Evolutionary conservation across 2,797 vertebrate genomes (phyloP).

Genomic region (Falco concolor): DNA sequence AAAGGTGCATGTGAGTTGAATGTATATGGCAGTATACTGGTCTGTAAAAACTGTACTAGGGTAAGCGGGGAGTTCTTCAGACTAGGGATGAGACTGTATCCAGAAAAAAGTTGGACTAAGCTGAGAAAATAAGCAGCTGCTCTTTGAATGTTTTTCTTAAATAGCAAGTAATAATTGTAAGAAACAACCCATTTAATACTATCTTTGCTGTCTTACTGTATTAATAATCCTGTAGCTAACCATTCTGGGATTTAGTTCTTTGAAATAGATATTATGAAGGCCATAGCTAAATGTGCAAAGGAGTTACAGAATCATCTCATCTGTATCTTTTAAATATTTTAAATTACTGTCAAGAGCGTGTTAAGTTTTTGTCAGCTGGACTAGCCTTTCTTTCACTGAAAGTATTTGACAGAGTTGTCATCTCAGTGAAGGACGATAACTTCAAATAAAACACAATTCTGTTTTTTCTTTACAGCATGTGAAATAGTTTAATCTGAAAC

Average conservation of each 20-base stretch:
- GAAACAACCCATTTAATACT: conserved; percentile 25
- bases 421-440: background rate
- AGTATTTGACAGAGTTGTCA: background rate
- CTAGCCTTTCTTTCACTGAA: background rate
- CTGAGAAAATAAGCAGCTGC: background rate
- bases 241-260: background rate
- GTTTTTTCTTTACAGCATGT: background rate
- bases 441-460: background rate
- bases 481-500: background rate
- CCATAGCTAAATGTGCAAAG: background rate
- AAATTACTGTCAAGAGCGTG: background rate
- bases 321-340: background rate
- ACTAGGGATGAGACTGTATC: background rate
- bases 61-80: background rate
- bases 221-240: conserved; percentile 25
- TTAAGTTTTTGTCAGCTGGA: background rate
- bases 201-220: conserved; percentile 55
- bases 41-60: background rate
- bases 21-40: background rate
- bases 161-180: background rate
- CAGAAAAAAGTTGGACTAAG: background rate
- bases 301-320: background rate
- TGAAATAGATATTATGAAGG: background rate
- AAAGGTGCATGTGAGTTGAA: background rate
- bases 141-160: background rate